These are phyloP conservation scores for Paralvinella palmiformis DNA, from an alignment of 1,140 invertebrate genomes.

Conservation along the genomic window DNA sequence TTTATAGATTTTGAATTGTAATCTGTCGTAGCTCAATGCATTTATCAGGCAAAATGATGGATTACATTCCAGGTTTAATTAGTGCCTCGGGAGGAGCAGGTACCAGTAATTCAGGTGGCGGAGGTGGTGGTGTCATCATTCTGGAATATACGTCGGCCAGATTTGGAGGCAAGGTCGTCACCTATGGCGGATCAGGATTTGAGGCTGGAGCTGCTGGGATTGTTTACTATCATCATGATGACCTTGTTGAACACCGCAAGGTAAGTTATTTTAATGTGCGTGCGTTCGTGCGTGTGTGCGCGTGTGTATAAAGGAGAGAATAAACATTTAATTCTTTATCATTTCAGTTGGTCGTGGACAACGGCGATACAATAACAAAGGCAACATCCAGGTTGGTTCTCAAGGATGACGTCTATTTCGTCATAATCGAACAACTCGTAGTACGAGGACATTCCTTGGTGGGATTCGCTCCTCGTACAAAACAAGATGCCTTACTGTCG, in stretches of 20 bases:
- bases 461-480: conserved; percentile 19
- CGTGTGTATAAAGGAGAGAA: no score
- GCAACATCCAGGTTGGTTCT: conserved; percentile 22
- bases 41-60: no score
- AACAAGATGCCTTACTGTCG: conserved; percentile 11
- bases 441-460: conserved; percentile 16
- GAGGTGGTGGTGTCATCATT: conserved; percentile 31
- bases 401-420: conserved; percentile 13
- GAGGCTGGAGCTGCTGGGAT: conserved; percentile 28
- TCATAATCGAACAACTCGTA: conserved; percentile 21
- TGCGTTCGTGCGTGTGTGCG: no score
- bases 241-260: background rate
- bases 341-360: conserved; percentile 20
- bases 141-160: conserved; percentile 24
- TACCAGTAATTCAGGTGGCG: conserved; percentile 22
- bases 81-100: conserved; percentile 24
- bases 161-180: conserved; percentile 23
- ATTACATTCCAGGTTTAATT: conserved; percentile 24
- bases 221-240: conserved; percentile 19
- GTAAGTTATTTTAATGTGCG: background rate
- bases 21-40: no score
- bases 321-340: background rate
- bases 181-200: conserved; percentile 24
- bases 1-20: no score
- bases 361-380: conserved; percentile 12